Evolutionary conservation across 2,113 vertebrate species (phyloP).

Genomic region (Procavia capensis): DNA sequence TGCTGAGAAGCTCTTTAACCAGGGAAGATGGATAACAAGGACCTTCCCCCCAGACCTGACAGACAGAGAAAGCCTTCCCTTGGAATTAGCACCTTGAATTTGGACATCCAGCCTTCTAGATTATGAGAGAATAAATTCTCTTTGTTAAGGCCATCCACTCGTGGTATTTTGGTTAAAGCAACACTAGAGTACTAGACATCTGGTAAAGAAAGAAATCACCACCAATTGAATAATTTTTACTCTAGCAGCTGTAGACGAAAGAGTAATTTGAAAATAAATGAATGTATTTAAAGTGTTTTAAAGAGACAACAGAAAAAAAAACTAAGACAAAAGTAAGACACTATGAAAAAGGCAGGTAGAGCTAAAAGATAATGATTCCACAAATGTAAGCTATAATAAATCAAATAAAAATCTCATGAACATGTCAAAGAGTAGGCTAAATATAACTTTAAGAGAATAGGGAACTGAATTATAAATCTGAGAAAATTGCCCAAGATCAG

Average conservation of each 20-base stretch:
- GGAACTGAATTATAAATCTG: not conserved
- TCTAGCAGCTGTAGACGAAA: not conserved
- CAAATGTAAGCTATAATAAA: not conserved
- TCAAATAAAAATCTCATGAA: not conserved
- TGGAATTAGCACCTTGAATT: too few relatives aligned
- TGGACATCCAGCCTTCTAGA: too few relatives aligned
- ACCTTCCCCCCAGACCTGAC: too few relatives aligned
- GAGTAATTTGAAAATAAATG: conserved; percentile 24
- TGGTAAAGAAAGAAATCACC: not conserved
- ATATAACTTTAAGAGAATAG: not conserved
- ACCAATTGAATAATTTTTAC: not conserved
- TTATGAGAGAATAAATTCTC: too few relatives aligned
- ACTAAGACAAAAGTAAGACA: not conserved
- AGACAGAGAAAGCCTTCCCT: too few relatives aligned
- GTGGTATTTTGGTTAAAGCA: too few relatives aligned
- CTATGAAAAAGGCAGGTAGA: not conserved
- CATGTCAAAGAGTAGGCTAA: not conserved
- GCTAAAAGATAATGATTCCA: conserved; percentile 5
- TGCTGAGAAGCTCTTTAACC: too few relatives aligned
- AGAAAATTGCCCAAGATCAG: not conserved
- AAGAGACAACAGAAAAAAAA: not conserved
- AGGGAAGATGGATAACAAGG: too few relatives aligned
- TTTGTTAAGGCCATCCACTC: too few relatives aligned
- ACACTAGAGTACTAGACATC: too few relatives aligned
- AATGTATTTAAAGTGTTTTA: not conserved